phyloP scores from a whole-genome alignment of 2,888 invertebrate genomes.

The Bimastos eiseni region DNA sequence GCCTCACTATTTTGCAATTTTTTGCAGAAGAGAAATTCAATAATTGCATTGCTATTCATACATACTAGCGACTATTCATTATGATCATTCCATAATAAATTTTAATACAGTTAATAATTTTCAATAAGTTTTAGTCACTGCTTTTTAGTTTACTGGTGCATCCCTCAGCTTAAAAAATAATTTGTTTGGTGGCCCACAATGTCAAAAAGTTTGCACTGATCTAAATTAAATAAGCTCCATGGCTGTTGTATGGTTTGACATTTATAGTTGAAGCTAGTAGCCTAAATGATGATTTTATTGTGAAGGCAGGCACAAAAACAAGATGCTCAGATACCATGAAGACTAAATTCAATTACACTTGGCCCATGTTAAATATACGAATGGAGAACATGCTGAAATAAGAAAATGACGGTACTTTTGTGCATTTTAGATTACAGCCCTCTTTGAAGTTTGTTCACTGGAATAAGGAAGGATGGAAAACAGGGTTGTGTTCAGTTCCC shows the following conservation, averaged over 20 bases:
- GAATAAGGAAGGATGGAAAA: slow-evolving; percentile 64
- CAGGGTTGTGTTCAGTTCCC: slow-evolving; percentile 62
- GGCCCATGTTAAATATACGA: not conserved
- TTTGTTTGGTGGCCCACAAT: no score
- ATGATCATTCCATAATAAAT: no score
- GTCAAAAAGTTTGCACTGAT: no score
- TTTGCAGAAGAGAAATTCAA: no score
- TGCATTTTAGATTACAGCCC: slow-evolving; percentile 52
- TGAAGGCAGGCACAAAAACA: not conserved
- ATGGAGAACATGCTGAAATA: not conserved
- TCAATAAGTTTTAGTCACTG: no score
- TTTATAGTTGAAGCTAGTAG: no score
- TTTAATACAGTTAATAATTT: no score
- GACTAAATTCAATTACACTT: not conserved
- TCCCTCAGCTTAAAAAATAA: no score
- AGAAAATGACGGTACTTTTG: not conserved
- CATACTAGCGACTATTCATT: no score
- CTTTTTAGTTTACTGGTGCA: no score
- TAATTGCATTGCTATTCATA: no score
- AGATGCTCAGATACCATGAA: not conserved
- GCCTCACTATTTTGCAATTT: no score
- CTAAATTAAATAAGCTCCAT: not conserved
- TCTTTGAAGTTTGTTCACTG: slow-evolving; percentile 61
- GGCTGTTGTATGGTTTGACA: not conserved
- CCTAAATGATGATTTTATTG: not conserved